phyloP scores from a whole-genome alignment of 1,140 invertebrate species.

The Drosophila dunni region DNA sequence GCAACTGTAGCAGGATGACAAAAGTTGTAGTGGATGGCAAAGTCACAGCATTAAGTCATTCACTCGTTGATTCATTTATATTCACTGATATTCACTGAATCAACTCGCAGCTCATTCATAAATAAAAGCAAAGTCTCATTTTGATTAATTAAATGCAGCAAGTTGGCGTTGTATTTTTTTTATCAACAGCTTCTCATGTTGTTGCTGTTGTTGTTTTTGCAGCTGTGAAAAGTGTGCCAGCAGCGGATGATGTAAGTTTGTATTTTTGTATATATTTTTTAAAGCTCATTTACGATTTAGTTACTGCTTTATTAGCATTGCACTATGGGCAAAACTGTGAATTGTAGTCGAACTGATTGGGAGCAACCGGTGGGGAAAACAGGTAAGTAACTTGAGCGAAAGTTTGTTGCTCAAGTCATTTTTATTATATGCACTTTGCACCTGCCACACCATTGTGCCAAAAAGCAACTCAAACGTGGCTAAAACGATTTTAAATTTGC shows the following conservation, averaged over 20 bases:
- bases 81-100: slow-evolving; percentile 14
- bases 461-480: slow-evolving; percentile 67
- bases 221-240: slow-evolving; percentile 67
- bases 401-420: slow-evolving; percentile 60
- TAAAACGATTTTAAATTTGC: slow-evolving; percentile 39
- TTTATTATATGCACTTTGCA: slow-evolving; percentile 70
- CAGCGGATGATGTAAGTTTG: slow-evolving; percentile 57
- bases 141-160: slow-evolving; percentile 81
- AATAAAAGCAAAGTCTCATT: slow-evolving; percentile 66
- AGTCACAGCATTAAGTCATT: slow-evolving; percentile 49
- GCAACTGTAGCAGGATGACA: slow-evolving; percentile 45
- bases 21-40: slow-evolving; percentile 40
- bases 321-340: slow-evolving; percentile 34
- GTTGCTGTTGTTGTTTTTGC: slow-evolving; percentile 33
- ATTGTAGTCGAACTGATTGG: neutral
- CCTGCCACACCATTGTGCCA: slow-evolving; percentile 42
- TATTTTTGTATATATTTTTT: slow-evolving; percentile 40
- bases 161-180: slow-evolving; percentile 26
- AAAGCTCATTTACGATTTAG: slow-evolving; percentile 50
- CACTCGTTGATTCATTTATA: slow-evolving; percentile 52
- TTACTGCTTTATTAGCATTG: slow-evolving; percentile 59
- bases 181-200: neutral
- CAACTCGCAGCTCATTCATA: slow-evolving; percentile 61
- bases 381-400: slow-evolving; percentile 35
- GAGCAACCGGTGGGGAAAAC: neutral